phyloP scores from a whole-genome alignment of 2,888 invertebrate species.

The Oegoconia quadripuncta region DNA sequence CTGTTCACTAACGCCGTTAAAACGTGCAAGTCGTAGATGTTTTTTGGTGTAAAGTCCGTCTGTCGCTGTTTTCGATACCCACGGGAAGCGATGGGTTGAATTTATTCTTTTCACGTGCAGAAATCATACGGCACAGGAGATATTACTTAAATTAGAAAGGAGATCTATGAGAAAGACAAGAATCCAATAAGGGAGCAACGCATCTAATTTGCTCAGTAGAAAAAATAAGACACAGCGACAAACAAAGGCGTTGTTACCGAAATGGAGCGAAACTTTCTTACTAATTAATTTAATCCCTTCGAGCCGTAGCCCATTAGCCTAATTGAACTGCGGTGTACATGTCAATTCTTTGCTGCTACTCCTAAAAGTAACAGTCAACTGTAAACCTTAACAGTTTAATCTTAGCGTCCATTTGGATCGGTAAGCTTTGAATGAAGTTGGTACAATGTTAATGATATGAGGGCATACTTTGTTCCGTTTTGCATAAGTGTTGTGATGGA shows the following conservation, averaged over 20 bases:
- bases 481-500: slow-evolving; percentile 56
- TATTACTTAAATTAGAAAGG: too few species aligned
- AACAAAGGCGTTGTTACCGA: slow-evolving; percentile 65
- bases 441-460: slow-evolving; percentile 60
- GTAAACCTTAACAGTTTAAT: slow-evolving; percentile 22
- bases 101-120: neutral
- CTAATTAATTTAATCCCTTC: slow-evolving; percentile 79
- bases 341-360: slow-evolving; percentile 71
- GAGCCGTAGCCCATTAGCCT: slow-evolving; percentile 75
- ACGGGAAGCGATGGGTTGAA: too few species aligned
- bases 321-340: slow-evolving; percentile 78
- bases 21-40: too few species aligned
- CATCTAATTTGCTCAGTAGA: slow-evolving; percentile 30
- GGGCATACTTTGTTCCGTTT: slow-evolving; percentile 64
- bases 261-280: slow-evolving; percentile 74
- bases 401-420: slow-evolving; percentile 11
- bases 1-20: too few species aligned
- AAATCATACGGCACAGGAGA: too few species aligned
- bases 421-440: slow-evolving; percentile 27
- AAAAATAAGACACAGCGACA: slow-evolving; percentile 51
- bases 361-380: slow-evolving; percentile 19
- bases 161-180: too few species aligned
- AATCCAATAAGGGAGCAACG: slow-evolving; percentile 4
- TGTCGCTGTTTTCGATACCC: too few species aligned
- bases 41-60: too few species aligned